phyloP scores from a whole-genome alignment of 2,113 vertebrate species.

The Sylvia atricapilla region DNA sequence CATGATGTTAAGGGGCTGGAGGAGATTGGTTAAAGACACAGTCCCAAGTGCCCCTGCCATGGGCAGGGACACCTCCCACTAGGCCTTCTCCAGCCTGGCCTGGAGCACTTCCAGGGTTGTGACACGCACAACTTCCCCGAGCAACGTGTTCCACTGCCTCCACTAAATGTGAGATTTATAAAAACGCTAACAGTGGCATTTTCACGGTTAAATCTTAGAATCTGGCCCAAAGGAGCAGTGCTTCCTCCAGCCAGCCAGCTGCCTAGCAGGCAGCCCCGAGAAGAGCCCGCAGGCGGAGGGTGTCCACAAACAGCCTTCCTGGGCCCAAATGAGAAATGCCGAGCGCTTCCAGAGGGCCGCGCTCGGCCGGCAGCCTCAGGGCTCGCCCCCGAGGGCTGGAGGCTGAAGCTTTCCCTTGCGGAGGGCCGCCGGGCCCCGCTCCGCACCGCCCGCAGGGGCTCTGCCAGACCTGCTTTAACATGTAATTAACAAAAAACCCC shows the following conservation, averaged over 20 bases:
- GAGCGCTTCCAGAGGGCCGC: rapidly evolving
- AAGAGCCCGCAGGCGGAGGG: rapidly evolving
- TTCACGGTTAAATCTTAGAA: not conserved
- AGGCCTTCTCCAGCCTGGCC: not conserved
- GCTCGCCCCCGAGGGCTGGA: not conserved
- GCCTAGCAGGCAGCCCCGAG: not conserved
- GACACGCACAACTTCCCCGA: not conserved
- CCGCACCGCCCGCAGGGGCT: rapidly evolving
- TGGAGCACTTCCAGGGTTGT: not conserved
- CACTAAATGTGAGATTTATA: not conserved
- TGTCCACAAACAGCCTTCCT: rapidly evolving
- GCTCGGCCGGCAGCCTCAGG: rapidly evolving
- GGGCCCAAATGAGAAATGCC: rapidly evolving
- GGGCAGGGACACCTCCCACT: not conserved
- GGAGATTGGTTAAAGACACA: too few relatives aligned
- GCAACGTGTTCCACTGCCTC: too few relatives aligned
- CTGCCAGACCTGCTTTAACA: rapidly evolving
- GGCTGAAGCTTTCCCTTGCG: not conserved
- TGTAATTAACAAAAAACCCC: rapidly evolving
- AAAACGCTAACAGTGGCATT: rapidly evolving
- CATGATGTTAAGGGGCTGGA: not conserved
- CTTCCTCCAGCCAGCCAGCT: not conserved
- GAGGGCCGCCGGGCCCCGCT: not conserved
- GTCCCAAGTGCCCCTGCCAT: not conserved
- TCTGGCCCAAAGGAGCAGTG: rapidly evolving